Percentiles rank a stretch among this genome's conserved stretches.
Evolutionary conservation across 2,113 vertebrate genomes (phyloP).

Genomic region (Scartelaos histophorus): DNA sequence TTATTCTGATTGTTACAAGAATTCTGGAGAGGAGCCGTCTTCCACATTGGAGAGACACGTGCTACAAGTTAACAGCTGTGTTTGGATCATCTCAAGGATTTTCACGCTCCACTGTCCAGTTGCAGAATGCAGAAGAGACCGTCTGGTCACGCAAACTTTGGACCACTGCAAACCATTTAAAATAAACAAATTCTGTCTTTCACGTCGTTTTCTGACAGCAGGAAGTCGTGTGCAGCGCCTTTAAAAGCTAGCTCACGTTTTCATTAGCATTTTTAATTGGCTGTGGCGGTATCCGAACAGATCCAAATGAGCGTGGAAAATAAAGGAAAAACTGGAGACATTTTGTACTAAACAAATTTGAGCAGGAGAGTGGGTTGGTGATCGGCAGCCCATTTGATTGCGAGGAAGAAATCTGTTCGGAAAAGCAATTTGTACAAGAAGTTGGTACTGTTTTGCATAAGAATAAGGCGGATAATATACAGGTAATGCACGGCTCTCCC

Average conservation of each 20-base stretch:
- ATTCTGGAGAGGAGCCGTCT: too few species aligned
- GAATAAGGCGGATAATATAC: slow-evolving; percentile 38
- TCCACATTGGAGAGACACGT: too few species aligned
- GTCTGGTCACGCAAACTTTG: too few species aligned
- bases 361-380: slow-evolving; percentile 28
- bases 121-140: too few species aligned
- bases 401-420: slow-evolving; percentile 13
- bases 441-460: slow-evolving; percentile 53
- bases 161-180: too few species aligned
- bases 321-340: slow-evolving; percentile 36
- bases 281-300: slow-evolving; percentile 43
- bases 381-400: slow-evolving; percentile 41
- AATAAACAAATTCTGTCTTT: too few species aligned
- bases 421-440: slow-evolving; percentile 41
- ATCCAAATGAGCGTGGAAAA: slow-evolving; percentile 50
- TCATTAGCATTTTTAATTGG: slow-evolving; percentile 64
- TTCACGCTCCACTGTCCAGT: too few species aligned
- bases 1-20: too few species aligned
- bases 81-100: too few species aligned
- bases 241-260: slow-evolving; percentile 54
- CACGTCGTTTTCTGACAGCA: too few species aligned
- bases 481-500: slow-evolving; percentile 38
- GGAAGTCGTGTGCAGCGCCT: not conserved
- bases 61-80: too few species aligned
- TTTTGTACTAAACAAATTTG: slow-evolving; percentile 35